phyloP scores from a whole-genome alignment of 2,797 vertebrate genomes.

The Amblyopsis hoosieri region DNA sequence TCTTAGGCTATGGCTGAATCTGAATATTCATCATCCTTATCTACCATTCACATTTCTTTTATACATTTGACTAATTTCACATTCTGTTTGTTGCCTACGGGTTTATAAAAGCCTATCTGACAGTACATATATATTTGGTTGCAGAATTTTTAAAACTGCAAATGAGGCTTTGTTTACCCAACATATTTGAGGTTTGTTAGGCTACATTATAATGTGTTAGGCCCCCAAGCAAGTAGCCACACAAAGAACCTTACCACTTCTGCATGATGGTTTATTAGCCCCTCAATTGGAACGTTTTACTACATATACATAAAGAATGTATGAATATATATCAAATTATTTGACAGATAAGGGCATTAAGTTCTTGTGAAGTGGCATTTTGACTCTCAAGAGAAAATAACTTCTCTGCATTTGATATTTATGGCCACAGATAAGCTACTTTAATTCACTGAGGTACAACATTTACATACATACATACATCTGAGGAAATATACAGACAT shows the following conservation, averaged over 20 bases:
- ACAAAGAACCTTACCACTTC: background rate
- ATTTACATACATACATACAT: constrained; percentile 46
- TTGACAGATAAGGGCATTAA: constrained; percentile 9
- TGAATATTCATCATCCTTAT: no score
- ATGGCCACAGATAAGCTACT: constrained; percentile 34
- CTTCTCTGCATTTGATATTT: constrained; percentile 36
- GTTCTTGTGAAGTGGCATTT: constrained; percentile 1
- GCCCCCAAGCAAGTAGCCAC: background rate
- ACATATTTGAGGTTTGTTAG: background rate
- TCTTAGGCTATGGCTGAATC: no score
- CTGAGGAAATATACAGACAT: constrained; percentile 47
- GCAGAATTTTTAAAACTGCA: background rate
- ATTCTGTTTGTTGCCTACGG: no score
- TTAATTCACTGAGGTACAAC: constrained; percentile 24
- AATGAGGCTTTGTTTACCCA: background rate
- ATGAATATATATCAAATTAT: background rate
- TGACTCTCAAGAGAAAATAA: constrained; percentile 7
- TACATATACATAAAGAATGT: no score
- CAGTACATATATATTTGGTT: background rate
- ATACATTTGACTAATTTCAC: no score
- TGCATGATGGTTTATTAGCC: constrained; percentile 1
- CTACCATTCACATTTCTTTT: no score
- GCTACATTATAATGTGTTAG: background rate
- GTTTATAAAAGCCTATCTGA: no score
- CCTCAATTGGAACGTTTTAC: background rate